Conservation (phyloP, 2,888 invertebrate species). For the Endotricha flammealis region DNA sequence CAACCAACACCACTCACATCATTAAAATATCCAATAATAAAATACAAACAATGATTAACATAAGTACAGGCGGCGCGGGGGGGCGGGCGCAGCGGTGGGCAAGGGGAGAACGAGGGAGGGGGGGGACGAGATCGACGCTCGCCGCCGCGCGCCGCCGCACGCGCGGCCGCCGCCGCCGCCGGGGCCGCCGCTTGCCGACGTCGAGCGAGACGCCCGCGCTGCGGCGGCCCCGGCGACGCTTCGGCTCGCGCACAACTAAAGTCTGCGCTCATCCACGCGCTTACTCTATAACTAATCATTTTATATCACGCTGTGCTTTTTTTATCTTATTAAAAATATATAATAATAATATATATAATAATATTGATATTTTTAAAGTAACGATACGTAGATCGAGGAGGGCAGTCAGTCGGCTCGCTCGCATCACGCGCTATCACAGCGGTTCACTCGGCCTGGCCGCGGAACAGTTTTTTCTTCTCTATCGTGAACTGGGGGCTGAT, state of each 20-base stretch:
- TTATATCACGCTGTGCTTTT: constrained; percentile 79
- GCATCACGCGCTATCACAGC: constrained; percentile 51
- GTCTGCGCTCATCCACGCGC: constrained; percentile 47
- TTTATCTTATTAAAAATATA: constrained; percentile 77
- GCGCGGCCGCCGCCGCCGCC: constrained; percentile 23
- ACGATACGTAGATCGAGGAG: constrained; percentile 76
- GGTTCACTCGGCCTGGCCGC: constrained; percentile 80
- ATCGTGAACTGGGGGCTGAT: constrained; percentile 93
- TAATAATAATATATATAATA: constrained; percentile 72
- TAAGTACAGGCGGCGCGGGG: constrained; percentile 52
- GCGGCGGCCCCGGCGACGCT: constrained; percentile 25
- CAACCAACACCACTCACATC: constrained; percentile 39
- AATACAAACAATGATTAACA: constrained; percentile 59
- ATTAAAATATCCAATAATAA: constrained; percentile 45
- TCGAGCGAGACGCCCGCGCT: constrained; percentile 25
- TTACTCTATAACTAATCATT: constrained; percentile 72
- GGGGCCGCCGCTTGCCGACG: constrained; percentile 16
- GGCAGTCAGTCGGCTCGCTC: constrained; percentile 72
- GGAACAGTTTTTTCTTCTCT: constrained; percentile 94
- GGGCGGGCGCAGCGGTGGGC: constrained; percentile 53
- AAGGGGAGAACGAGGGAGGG: constrained; percentile 25
- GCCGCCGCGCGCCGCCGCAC: constrained; percentile 41
- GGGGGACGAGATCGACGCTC: constrained; percentile 42
- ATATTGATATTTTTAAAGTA: constrained; percentile 77
- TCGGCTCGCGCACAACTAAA: constrained; percentile 26